These are phyloP conservation scores for Phymanthus crucifer DNA, from an alignment of 92 coral and sea anemone species.

Conservation along the genomic window DNA sequence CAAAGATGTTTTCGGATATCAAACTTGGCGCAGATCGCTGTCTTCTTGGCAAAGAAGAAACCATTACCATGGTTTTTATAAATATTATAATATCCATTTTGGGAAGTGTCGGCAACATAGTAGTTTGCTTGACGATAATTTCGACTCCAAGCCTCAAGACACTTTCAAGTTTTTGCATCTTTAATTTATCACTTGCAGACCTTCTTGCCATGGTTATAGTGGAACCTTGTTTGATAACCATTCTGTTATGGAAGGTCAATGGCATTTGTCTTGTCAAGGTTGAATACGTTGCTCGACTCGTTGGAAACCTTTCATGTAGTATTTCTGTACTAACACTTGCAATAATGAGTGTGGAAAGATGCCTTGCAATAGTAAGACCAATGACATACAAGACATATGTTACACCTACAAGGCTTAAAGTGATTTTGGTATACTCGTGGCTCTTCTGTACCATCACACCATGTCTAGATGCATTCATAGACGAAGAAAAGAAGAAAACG, in stretches of 20 bases:
- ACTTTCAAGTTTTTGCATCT: conserved; percentile 63
- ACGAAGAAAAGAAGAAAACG: conserved; percentile 36
- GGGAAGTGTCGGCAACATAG: conserved; percentile 58
- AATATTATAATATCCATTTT: conserved; percentile 45
- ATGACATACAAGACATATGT: conserved; percentile 43
- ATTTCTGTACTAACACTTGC: conserved; percentile 58
- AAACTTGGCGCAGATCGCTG: conserved; percentile 39
- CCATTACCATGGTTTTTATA: conserved; percentile 30
- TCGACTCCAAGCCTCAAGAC: conserved; percentile 55
- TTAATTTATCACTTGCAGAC: conserved; percentile 58
- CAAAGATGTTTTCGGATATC: conserved; percentile 52
- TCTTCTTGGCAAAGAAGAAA: conserved; percentile 29
- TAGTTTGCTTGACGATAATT: conserved; percentile 53
- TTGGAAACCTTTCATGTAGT: conserved; percentile 64
- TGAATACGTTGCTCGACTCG: conserved; percentile 60
- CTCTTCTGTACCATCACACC: conserved; percentile 40
- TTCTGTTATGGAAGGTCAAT: conserved; percentile 50
- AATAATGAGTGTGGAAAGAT: conserved; percentile 70
- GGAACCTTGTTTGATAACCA: conserved; percentile 48
- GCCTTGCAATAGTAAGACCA: conserved; percentile 59
- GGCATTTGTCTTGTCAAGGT: conserved; percentile 63
- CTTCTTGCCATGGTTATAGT: conserved; percentile 47
- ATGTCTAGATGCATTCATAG: conserved; percentile 58
- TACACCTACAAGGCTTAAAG: conserved; percentile 44
- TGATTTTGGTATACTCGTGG: conserved; percentile 37